Evolutionary conservation across 1,140 invertebrate species (phyloP), one percentile per base, ranked within the genome.

Genomic region (Oedothorax gibbosus): DNA sequence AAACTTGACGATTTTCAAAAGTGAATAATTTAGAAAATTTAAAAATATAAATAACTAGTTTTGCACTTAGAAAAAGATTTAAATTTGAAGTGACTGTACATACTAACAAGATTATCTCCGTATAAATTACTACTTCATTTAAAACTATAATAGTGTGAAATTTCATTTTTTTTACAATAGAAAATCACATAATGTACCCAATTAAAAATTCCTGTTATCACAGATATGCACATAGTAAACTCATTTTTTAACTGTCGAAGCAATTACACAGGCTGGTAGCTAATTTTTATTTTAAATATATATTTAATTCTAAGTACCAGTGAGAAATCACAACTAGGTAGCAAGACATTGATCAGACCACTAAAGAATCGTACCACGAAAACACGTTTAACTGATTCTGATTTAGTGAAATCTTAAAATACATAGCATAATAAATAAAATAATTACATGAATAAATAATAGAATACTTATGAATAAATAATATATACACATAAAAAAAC

Each of bases 161-260:
- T 71, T 14, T 71, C 11, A 7, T 14, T 50, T 50, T 80, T 81
- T 81, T 72, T 62, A 82, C 66, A 82, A 21, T 82, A 82, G 66
- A 49, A 82, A 82, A 64, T 82, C 50, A 64, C 64, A 60, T 72
- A 57, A 82, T 73, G 64, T 73, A 73, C 53, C 73, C 21, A 71
- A 64, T 82, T 21, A 57, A 82, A 82, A 82, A 72, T 57, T 64
- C 60, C 69, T 73, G 35, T 82, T 80, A 82, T 82, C 80, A 82
- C 80, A 82, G 80, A 82, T 82, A 82, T 72, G 80, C 69, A 82
- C 57, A 82, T 69, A 64, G 75, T 62, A 79, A 79, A 79, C 77
- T 79, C 77, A 68, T 79, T 66, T 53, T 51, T 50, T 21, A 79
- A 66, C 50, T 68, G 8, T 11, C 9, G 53, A 66, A 66, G 50